Evolutionary conservation across 2,797 vertebrate genomes (phyloP).

Genomic region (Rhynchotus rufescens): DNA sequence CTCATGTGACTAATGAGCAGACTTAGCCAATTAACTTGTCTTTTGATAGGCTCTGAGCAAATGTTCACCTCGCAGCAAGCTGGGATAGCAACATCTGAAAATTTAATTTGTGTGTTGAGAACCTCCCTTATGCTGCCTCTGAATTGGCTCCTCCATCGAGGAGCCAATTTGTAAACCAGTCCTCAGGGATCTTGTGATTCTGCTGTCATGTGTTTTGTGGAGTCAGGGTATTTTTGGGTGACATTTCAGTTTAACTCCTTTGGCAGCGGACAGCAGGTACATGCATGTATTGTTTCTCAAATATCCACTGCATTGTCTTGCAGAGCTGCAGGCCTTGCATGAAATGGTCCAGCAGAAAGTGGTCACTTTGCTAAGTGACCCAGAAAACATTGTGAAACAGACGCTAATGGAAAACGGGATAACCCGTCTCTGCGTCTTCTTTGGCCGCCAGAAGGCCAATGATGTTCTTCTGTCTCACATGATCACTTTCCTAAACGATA

Average conservation of each 20-base stretch:
- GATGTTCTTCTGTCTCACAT: constrained; percentile 97
- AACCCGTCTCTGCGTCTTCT: constrained; percentile 97
- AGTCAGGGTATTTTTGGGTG: fast-evolving
- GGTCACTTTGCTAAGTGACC: constrained; percentile 97
- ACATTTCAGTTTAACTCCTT: not conserved
- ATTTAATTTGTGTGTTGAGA: not conserved
- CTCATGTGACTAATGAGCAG: not conserved
- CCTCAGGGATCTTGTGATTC: not conserved
- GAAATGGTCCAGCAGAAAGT: constrained; percentile 99
- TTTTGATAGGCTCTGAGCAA: not conserved
- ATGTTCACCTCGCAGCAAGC: not conserved
- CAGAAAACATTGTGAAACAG: constrained; percentile 97
- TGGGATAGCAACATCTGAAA: not conserved
- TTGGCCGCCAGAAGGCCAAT: constrained; percentile 97
- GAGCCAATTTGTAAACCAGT: not conserved
- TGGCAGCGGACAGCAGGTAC: not conserved
- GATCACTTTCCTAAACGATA: constrained; percentile 99
- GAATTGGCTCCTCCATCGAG: not conserved
- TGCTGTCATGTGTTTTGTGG: not conserved
- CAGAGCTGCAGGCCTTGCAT: constrained; percentile 96
- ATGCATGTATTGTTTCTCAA: fast-evolving
- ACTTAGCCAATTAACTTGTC: not conserved
- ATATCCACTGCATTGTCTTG: not conserved
- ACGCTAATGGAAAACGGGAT: constrained; percentile 98
- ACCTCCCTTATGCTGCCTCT: not conserved